These are phyloP conservation scores for Tetranychus piercei DNA, from an alignment of 2,888 invertebrate species.

Conservation along the genomic window DNA sequence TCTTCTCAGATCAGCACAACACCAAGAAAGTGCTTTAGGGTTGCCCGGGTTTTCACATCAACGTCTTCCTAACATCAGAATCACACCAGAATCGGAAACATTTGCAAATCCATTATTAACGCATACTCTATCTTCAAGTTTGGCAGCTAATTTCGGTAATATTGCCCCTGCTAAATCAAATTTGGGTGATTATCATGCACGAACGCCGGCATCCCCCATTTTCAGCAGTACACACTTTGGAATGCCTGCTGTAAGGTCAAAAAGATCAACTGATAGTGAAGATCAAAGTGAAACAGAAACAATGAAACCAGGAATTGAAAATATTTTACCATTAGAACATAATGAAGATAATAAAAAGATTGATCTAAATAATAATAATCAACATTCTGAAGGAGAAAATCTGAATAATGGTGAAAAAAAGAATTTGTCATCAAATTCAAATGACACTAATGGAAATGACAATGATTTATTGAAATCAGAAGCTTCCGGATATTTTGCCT, in stretches of 20 bases:
- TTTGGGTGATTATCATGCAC: neutral
- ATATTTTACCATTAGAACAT: neutral
- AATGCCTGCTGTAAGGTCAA: neutral
- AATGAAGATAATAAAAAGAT: no score
- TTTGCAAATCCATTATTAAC: neutral
- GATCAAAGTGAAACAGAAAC: neutral
- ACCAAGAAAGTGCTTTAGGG: neutral
- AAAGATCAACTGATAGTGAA: neutral
- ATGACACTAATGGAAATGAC: neutral
- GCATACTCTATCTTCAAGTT: neutral
- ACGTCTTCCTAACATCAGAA: neutral
- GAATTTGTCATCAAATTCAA: neutral
- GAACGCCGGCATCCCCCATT: neutral
- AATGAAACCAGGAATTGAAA: neutral
- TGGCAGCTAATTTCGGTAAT: neutral
- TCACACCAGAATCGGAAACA: neutral
- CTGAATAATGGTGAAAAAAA: neutral
- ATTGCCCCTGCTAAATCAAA: neutral
- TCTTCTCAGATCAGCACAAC: neutral
- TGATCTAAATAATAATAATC: neutral
- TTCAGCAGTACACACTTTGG: neutral
- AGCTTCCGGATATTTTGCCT: conserved; percentile 10
- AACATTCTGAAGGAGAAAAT: neutral
- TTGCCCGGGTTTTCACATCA: neutral
- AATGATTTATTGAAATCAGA: neutral